Percentiles rank a stretch among this genome's conserved stretches.
These are phyloP conservation scores for Pogonomyrmex californicus DNA, from an alignment of 1,140 invertebrate genomes.

Conservation along the genomic window DNA sequence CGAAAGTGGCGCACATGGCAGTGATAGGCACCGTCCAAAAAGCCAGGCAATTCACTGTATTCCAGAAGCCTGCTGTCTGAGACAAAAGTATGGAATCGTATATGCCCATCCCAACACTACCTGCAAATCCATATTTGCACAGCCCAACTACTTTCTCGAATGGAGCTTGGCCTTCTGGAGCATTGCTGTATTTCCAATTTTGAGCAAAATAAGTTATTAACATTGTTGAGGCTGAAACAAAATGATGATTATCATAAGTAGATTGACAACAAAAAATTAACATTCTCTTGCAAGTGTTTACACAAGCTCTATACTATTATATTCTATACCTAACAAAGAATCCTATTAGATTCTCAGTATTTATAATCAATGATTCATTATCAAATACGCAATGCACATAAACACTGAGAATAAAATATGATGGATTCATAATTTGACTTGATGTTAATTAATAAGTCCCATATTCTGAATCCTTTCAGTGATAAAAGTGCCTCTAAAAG, in stretches of 20 bases:
- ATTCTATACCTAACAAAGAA: not conserved
- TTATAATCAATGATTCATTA: not conserved
- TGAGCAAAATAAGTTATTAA: not conserved
- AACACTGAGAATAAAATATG: not conserved
- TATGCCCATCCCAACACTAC: conserved; percentile 81
- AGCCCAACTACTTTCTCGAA: conserved; percentile 89
- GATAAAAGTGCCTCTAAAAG: no score
- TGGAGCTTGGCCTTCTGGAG: conserved; percentile 91
- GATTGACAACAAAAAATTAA: not conserved
- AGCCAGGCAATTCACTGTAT: conserved; percentile 85
- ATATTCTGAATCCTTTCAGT: no score
- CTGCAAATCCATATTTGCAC: conserved; percentile 87
- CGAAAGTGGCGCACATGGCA: conserved; percentile 89
- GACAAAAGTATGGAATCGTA: conserved; percentile 89
- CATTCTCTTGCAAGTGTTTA: not conserved
- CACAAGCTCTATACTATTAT: not conserved
- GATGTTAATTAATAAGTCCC: no score
- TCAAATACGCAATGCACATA: not conserved
- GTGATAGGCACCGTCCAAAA: conserved; percentile 88
- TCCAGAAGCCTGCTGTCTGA: conserved; percentile 87
- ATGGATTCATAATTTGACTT: not conserved
- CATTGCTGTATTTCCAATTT: conserved; percentile 88
- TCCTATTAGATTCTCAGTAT: not conserved
- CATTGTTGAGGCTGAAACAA: conserved; percentile 36
- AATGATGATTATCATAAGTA: not conserved